These are phyloP conservation scores for Wiebesia pumilae DNA, from an alignment of 1,140 invertebrate genomes.

Conservation along the genomic window DNA sequence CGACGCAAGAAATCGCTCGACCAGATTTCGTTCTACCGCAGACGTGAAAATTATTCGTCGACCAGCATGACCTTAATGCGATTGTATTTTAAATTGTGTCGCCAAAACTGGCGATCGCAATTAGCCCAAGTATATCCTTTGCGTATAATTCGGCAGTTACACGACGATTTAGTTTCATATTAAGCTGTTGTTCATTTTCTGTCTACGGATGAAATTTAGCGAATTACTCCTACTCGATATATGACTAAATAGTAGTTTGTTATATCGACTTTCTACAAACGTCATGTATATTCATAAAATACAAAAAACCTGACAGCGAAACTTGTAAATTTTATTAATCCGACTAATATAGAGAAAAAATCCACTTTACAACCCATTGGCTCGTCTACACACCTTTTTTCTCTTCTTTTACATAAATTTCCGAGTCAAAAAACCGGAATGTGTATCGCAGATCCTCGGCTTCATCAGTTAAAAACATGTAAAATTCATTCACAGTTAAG, in stretches of 20 bases:
- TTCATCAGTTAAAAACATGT: slow-evolving; percentile 46
- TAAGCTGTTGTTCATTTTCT: not conserved
- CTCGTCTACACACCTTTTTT: slow-evolving; percentile 31
- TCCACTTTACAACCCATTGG: slow-evolving; percentile 26
- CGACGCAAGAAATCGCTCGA: no score
- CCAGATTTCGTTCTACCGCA: no score
- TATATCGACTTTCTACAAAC: not conserved
- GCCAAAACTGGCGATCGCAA: no score
- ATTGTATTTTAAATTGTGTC: no score
- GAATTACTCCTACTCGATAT: not conserved
- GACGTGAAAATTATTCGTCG: no score
- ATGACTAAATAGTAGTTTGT: not conserved
- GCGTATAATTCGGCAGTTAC: no score
- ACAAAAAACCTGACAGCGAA: slow-evolving; percentile 14
- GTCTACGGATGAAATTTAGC: not conserved
- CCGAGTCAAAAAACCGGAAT: slow-evolving; percentile 44
- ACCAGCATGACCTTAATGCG: no score
- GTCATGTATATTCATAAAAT: slow-evolving; percentile 16
- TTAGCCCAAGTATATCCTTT: no score
- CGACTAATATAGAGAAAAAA: slow-evolving; percentile 28
- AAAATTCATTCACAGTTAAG: slow-evolving; percentile 52
- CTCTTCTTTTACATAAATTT: slow-evolving; percentile 46
- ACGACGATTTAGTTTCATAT: not conserved
- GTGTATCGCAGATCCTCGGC: slow-evolving; percentile 28
- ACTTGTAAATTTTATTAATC: slow-evolving; percentile 48